Conservation (phyloP, 2,113 vertebrate genomes). For the Sebastes fasciatus region DNA sequence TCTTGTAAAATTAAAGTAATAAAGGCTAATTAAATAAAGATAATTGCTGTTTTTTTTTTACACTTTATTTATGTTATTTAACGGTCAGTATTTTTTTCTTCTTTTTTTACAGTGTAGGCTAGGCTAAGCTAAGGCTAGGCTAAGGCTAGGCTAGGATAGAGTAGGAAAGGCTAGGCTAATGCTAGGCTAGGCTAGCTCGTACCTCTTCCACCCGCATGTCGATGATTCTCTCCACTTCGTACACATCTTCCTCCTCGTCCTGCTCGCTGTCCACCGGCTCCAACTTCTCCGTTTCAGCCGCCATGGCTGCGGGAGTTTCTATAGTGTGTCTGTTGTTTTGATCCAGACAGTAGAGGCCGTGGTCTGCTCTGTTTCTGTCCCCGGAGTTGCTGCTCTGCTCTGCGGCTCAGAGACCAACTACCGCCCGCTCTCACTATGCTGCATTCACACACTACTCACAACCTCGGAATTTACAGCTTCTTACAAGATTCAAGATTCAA, state of each 20-base stretch:
- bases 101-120: no score
- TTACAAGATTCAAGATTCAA: no score
- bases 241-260: constrained; percentile 91
- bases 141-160: no score
- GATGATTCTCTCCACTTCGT: constrained; percentile 96
- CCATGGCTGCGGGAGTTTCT: constrained; percentile 54
- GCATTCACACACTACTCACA: constrained; percentile 37
- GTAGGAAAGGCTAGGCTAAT: constrained; percentile 12
- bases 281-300: constrained; percentile 64
- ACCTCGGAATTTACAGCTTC: background rate
- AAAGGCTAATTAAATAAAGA: no score
- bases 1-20: no score
- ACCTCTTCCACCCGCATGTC: constrained; percentile 93
- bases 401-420: constrained; percentile 23
- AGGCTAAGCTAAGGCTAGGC: no score
- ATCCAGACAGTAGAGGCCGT: no score
- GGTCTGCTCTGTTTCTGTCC: no score
- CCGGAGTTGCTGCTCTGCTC: constrained; percentile 13
- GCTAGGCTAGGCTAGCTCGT: constrained; percentile 46
- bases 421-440: constrained; percentile 41
- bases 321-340: no score
- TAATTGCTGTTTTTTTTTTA: no score
- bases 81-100: no score
- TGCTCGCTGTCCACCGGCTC: constrained; percentile 86
- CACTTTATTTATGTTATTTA: no score